Base-by-base conservation (phyloP, 64 coral and sea anemone species). In the Catalaphyllia jardinei region DNA sequence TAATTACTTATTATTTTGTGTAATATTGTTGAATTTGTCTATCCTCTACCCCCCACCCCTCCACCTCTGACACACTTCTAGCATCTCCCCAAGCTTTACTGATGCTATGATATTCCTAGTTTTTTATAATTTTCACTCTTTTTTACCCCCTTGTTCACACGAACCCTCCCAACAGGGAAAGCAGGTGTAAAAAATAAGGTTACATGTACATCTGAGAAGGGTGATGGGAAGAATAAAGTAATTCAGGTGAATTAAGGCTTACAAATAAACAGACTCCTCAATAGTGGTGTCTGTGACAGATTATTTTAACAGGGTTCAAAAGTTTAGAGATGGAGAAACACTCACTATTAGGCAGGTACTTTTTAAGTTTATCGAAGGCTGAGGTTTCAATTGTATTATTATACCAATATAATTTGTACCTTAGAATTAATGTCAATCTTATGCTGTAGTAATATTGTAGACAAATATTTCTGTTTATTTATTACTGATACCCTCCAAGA, bases 11-110 rank as follows among this genome's bases (percentile, higher is more conserved):
- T 71, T 71, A 71, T 71, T 71, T 71, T 71, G 65, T 71, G 65
- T 71, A 71, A 71, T 71, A 71, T 71, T 71, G 65, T 71, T 71
- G 65, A 71, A 71, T 71, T 71, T 71, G 67, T 71, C 67, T 71
- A 71, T 71, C 67, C 67, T 71, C 67, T 71, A 71, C n/a, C 67
- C 67, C 67, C 67, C 67, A 71, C 67, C 67, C 67, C 67, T 71
- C 67, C 22, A 71, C 67, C 67, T 71, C 67, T 71, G 67, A 71
- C 67, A 71, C 67, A 71, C 67, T 71, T 71, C 67, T 71, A 71
- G 67, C 67, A 71, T 71, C 67, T 71, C 67, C 67, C 1, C 67
- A 71, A 71, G 67, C 67, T 71, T 71, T 71, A 71, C 67, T 71
- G 67, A 71, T 71, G 67, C 67, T 71, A 71, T 71, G 67, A 71